Percentiles rank a stretch among this genome's conserved stretches.
These are phyloP conservation scores for Trinorchestia longiramus DNA, from an alignment of 1,140 invertebrate genomes.

Conservation along the genomic window DNA sequence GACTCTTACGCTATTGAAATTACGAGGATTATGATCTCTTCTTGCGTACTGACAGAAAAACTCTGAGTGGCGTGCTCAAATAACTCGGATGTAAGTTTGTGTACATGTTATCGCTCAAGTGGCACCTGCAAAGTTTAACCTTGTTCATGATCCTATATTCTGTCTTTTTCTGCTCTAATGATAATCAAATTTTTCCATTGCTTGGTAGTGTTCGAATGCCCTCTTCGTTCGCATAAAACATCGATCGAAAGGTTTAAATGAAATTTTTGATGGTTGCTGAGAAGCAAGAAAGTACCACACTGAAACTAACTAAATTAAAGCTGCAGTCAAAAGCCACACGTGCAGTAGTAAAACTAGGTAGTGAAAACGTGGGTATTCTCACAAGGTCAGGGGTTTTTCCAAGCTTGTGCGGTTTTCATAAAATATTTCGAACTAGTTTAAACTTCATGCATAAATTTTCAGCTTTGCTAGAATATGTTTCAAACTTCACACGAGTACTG, in stretches of 20 bases:
- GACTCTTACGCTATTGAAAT: neutral
- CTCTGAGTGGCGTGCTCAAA: neutral
- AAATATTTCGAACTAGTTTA: neutral
- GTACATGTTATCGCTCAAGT: neutral
- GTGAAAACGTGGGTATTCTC: neutral
- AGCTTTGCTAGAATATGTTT: neutral
- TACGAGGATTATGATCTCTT: neutral
- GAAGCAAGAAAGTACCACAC: neutral
- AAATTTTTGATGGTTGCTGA: too few relatives aligned
- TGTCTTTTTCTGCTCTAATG: neutral
- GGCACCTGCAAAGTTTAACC: neutral
- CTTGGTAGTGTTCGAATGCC: neutral
- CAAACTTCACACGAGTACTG: neutral
- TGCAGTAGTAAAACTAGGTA: neutral
- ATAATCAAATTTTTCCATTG: neutral
- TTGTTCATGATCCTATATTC: neutral
- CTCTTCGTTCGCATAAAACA: neutral
- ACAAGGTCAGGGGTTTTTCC: neutral
- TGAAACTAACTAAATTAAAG: neutral
- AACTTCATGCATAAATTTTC: neutral
- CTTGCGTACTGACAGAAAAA: neutral
- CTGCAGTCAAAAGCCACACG: neutral
- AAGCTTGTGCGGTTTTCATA: neutral
- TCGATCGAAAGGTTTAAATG: neutral
- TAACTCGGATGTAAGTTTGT: neutral